These are phyloP conservation scores for Papilio elwesi DNA, from an alignment of 2,888 invertebrate species.

Conservation along the genomic window DNA sequence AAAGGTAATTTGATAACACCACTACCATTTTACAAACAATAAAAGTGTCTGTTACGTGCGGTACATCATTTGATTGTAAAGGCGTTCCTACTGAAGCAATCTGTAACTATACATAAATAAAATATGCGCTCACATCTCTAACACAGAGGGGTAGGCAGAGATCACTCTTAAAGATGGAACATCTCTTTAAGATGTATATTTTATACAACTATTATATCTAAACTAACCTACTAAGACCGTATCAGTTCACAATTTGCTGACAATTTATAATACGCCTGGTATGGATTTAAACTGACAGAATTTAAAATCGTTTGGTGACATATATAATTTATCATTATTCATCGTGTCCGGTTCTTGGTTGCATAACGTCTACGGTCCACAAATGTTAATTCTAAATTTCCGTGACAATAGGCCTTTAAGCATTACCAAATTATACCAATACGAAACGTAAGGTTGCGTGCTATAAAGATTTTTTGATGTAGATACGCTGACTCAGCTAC, in stretches of 20 bases:
- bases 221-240: no score
- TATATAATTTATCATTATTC: not conserved
- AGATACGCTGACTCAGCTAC: not conserved
- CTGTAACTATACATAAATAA: not conserved
- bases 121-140: not conserved
- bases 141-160: no score
- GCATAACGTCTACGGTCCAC: not conserved
- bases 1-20: not conserved
- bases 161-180: no score
- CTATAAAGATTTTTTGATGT: not conserved
- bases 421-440: slow-evolving; percentile 22
- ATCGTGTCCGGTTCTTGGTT: not conserved
- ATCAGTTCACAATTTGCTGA: no score
- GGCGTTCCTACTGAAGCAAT: not conserved
- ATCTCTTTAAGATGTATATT: no score
- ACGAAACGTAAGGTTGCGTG: slow-evolving; percentile 27
- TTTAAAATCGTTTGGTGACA: no score
- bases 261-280: no score
- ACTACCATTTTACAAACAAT: not conserved
- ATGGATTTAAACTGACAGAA: no score
- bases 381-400: slow-evolving; percentile 6
- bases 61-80: not conserved
- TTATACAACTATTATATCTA: no score
- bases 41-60: not conserved
- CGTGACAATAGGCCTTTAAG: slow-evolving; percentile 20